These are phyloP conservation scores for Tuta absoluta DNA, from an alignment of 2,888 invertebrate species.

Conservation along the genomic window DNA sequence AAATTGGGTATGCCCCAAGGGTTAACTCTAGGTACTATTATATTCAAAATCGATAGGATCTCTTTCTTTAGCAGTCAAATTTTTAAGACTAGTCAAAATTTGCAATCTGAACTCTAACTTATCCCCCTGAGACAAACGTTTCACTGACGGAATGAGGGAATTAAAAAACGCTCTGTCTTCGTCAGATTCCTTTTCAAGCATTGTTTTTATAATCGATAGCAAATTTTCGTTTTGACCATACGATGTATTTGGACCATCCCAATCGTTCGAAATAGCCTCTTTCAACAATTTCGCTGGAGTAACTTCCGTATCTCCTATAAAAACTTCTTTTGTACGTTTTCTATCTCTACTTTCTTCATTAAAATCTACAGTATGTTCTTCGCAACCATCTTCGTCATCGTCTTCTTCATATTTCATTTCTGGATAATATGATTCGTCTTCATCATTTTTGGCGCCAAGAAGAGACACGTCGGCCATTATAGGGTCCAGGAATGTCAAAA, in stretches of 20 bases:
- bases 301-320: too few species aligned
- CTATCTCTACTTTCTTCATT: neutral
- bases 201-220: slow-evolving; percentile 50
- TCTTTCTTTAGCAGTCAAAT: slow-evolving; percentile 40
- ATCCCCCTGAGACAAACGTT: slow-evolving; percentile 50
- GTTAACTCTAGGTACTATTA: too few species aligned
- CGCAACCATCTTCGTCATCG: slow-evolving; percentile 25
- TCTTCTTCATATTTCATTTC: slow-evolving; percentile 1
- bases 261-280: slow-evolving; percentile 23
- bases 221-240: slow-evolving; percentile 38
- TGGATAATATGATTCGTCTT: slow-evolving; percentile 11
- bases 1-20: too few species aligned
- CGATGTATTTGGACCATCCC: neutral
- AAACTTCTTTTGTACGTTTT: neutral
- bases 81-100: slow-evolving; percentile 57
- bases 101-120: slow-evolving; percentile 62
- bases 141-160: slow-evolving; percentile 61
- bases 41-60: neutral
- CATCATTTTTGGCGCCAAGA: neutral
- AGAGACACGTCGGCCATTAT: slow-evolving; percentile 25
- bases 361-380: slow-evolving; percentile 26
- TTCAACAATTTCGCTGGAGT: slow-evolving; percentile 33
- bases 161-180: slow-evolving; percentile 67
- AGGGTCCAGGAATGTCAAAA: slow-evolving; percentile 52
- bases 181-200: slow-evolving; percentile 64